Percentiles rank a stretch among this genome's conserved stretches.
Evolutionary conservation across 2,113 vertebrate species (phyloP).

Genomic region (Penelope pileata): DNA sequence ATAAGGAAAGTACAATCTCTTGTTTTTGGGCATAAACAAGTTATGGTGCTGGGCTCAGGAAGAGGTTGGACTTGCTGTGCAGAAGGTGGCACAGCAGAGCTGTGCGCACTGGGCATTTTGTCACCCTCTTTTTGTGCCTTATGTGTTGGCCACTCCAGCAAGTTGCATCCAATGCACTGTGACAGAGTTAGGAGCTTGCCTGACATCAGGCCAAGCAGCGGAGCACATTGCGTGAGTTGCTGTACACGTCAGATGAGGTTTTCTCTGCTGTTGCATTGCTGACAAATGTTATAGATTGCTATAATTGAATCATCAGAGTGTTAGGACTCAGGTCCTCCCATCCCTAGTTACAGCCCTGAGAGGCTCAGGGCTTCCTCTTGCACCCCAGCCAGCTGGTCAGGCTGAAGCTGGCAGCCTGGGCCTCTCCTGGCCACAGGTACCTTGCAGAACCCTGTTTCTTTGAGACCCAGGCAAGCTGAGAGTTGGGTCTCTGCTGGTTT

Average conservation of each 20-base stretch:
- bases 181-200: background rate
- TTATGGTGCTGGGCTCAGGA: background rate
- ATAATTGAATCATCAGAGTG: background rate
- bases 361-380: background rate
- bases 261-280: background rate
- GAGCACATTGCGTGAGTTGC: background rate
- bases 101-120: background rate
- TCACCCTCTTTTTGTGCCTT: background rate
- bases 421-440: background rate
- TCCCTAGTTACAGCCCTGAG: background rate
- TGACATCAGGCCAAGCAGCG: background rate
- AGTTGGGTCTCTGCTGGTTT: background rate
- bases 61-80: background rate
- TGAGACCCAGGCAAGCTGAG: background rate
- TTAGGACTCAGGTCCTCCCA: background rate
- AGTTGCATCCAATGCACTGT: background rate
- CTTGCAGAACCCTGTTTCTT: background rate
- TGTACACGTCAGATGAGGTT: background rate
- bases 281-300: background rate
- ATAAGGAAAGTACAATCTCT: background rate
- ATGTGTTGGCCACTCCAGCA: background rate
- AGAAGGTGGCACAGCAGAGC: background rate
- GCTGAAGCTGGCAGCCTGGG: background rate
- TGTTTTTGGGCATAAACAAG: slow-evolving; percentile 4
- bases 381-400: background rate